Percentiles rank a stretch among this genome's conserved stretches.
Evolutionary conservation across 1,140 invertebrate genomes (phyloP).

Genomic region (Stegodyphus dumicola): DNA sequence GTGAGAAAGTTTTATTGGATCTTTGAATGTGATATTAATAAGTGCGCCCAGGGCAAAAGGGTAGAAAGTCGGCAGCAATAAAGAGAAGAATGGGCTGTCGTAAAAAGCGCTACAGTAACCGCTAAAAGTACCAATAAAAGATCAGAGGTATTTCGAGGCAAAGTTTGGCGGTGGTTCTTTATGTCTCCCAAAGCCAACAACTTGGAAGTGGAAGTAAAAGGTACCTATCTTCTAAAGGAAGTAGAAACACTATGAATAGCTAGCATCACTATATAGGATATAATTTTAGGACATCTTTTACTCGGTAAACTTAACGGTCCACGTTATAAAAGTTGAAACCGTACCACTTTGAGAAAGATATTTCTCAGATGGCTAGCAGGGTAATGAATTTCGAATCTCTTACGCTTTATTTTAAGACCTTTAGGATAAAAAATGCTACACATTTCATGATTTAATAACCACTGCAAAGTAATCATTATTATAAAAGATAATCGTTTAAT

Average conservation of each 20-base stretch:
- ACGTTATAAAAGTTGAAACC: slow-evolving; percentile 41
- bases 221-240: slow-evolving; percentile 1
- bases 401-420: too few relatives aligned
- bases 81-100: slow-evolving; percentile 44
- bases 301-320: slow-evolving; percentile 24
- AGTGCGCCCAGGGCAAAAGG: slow-evolving; percentile 32
- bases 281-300: slow-evolving; percentile 38
- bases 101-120: slow-evolving; percentile 46
- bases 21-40: slow-evolving; percentile 51
- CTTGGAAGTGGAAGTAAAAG: too few relatives aligned
- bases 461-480: too few relatives aligned
- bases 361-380: too few relatives aligned
- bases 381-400: too few relatives aligned
- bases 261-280: slow-evolving; percentile 18
- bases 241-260: slow-evolving; percentile 27
- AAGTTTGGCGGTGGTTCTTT: slow-evolving; percentile 41
- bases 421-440: too few relatives aligned
- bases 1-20: slow-evolving; percentile 22
- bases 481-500: too few relatives aligned
- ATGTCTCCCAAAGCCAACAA: slow-evolving; percentile 37
- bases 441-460: too few relatives aligned
- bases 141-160: slow-evolving; percentile 19
- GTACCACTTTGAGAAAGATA: neutral
- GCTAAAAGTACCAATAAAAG: slow-evolving; percentile 54
- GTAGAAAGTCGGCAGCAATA: slow-evolving; percentile 46